Evolutionary conservation across 2,888 invertebrate genomes (phyloP), one percentile per base, ranked within the genome.

Genomic region (Ormyrus nitidulus): DNA sequence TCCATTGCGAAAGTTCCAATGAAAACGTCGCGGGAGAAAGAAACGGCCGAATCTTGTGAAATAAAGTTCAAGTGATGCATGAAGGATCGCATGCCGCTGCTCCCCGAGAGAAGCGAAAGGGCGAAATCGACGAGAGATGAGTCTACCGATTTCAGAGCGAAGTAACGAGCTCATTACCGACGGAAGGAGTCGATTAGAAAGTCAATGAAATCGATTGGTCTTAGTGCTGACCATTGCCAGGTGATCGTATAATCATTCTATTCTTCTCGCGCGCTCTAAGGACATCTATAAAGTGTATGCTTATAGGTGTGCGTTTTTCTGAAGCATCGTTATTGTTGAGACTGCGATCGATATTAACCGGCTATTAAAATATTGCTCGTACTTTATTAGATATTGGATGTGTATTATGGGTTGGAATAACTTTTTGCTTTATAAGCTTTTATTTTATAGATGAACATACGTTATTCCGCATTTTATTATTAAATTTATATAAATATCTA

Each of bases 141-240:
- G 66, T 77, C 77, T 61, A 7, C 11, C 19, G 54, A 71, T 71
- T 76, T 44, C 48, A 53, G 34, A 56, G 6, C 56, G 48, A 13
- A n/a, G 19, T 62, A 78, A 72, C 78, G 48, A 72, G 72, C 65
- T 64, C 34, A 66, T 66, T 66, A 54, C 51, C 34, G 59, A 0
- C 74, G 81, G 44, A 71, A 66, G 71, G 9, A n/a, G 51, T 64
- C 72, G 81, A 81, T 79, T 81, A 81, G 81, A 81, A 81, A 79
- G 81, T 79, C 9, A 79, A 79, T 76, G 79, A 81, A 81, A 79
- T 81, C 75, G 72, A 76, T 81, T 65, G 80, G 59, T 59, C 56
- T 34, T 58, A 54, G 44, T 7, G 2, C 34, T 34, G 34, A 34
- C 34, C 34, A 19, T 46, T 11, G 49, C 48, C 7, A n/a, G 11